Conservation (phyloP, 37 sponge, comb jelly and placozoan species). For the Geodia barretti region DNA sequence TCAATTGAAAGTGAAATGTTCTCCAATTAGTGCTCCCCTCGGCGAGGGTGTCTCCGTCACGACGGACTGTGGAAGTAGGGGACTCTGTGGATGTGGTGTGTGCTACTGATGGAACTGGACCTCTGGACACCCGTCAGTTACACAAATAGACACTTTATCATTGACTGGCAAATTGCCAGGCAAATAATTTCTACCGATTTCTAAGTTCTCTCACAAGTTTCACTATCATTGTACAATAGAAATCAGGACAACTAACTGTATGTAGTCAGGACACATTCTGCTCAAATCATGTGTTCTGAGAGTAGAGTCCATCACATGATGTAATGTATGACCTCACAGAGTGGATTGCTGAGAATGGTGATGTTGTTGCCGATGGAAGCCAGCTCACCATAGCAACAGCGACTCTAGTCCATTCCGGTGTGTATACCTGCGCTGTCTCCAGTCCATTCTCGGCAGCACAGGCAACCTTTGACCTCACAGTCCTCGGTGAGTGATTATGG, state of each 20-base stretch:
- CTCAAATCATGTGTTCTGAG: no score
- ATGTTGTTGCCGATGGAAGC: background rate
- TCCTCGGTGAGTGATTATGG: background rate
- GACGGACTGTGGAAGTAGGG: background rate
- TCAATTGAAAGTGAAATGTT: background rate
- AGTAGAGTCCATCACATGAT: constrained; percentile 4
- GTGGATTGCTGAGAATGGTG: background rate
- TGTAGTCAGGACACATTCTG: no score
- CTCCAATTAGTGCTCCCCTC: background rate
- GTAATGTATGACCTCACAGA: background rate
- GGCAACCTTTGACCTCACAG: background rate
- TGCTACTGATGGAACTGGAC: background rate
- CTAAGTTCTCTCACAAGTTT: no score
- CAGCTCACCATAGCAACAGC: background rate
- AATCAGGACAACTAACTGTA: no score
- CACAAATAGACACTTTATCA: background rate
- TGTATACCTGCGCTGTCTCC: background rate
- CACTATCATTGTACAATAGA: no score
- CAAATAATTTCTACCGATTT: no score
- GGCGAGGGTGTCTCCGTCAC: background rate
- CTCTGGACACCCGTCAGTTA: background rate
- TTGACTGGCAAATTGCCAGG: no score
- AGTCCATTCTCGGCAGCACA: background rate
- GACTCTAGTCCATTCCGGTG: background rate
- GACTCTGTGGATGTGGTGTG: background rate